Evolutionary conservation across 2,797 vertebrate species (phyloP), one percentile per base, ranked within the genome.

Genomic region (Nannoperca obscura): DNA sequence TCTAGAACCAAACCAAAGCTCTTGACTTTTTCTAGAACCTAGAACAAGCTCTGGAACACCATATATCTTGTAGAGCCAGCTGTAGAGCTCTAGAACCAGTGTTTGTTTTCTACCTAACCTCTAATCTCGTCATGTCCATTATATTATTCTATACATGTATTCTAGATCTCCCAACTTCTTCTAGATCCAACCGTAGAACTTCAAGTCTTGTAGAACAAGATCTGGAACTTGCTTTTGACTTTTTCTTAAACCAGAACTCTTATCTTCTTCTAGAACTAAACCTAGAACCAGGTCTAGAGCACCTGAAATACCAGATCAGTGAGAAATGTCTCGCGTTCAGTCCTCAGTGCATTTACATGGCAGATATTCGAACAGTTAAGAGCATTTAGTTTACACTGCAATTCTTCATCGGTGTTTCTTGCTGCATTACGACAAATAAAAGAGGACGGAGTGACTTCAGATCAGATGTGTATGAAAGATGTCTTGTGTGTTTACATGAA

Each of bases 341-440:
- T 10, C 32, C 1, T 85, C 84, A 77, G 91, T 90, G 85, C 91
- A 92, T 94, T 94, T 93, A 88, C 93, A 94, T 92, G 93, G 93
- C 83, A 67, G 46, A 79, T 34, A 40, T 49, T 61, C 36, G 38
- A n/a, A 5, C 34, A 24, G 60, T 52, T 67, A 11, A 36, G n/a
- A 65, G 32, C 46, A 4, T 24, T 75, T 79, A 87, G 81, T 89
- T 89, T 85, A 84, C 77, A 76, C 78, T 59, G 40, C 30, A 77
- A 22, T 15, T 42, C 4, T 50, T 49, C 15, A 55, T 60, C 75
- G 42, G 63, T 52, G 34, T 76, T 86, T 79, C 50, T 72, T 36
- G 4, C 24, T 62, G 36, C 7, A 5, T 15, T 3, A 49, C 34
- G 50, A 32, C 53, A n/a, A 34, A 30, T 42, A 27, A 54, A 78